Evolutionary conservation across 2,797 vertebrate genomes (phyloP), one percentile per base, ranked within the genome.

Genomic region (Aselliscus stoliczkanus): DNA sequence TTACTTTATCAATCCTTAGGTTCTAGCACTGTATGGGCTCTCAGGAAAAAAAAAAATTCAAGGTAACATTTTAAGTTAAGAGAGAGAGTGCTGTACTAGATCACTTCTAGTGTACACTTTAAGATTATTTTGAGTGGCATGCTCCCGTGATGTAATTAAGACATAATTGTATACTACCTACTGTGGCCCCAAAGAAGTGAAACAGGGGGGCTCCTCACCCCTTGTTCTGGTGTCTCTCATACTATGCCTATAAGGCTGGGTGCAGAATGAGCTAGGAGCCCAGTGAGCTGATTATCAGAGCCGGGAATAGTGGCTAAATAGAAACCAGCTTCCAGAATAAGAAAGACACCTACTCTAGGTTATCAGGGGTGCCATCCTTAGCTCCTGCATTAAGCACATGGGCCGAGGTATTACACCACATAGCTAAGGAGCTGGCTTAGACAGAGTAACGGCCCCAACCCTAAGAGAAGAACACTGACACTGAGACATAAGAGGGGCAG

Each of bases 141-240:
- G 3, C 5, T 39, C 23, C 20, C 15, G 54, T 47, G n/a, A 17
- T 85, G 2, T 76, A 39, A 29, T 31, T 70, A 67, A 58, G 60
- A 54, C 14, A 50, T 70, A 88, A 70, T 88, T 60, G 62, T n/a
- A 27, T 34, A 47, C 13, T 85, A 42, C n/a, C 73, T 25, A 76
- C 52, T 39, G 50, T 89, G 42, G 25, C 44, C 1, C 39, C 31
- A 20, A 27, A 62, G 4, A 73, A 37, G 15, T 69, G 31, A 89
- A 54, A 47, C 0, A 20, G 23, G 21, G 44, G 9, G 0, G 0
- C 23, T 77, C 27, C 29, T 69, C 3, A 27, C 14, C n/a, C 13
- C 15, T 56, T 15, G 39, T 23, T 69, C 56, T 60, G 31, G 50
- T 17, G 29, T 81, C 60, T 52, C 60, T 50, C 18, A 69, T 6